A percentile compares a stretch with the other conserved stretches of the same genome.
Evolutionary conservation across 2,888 invertebrate species (phyloP).

Genomic region (Drosophila conformis): DNA sequence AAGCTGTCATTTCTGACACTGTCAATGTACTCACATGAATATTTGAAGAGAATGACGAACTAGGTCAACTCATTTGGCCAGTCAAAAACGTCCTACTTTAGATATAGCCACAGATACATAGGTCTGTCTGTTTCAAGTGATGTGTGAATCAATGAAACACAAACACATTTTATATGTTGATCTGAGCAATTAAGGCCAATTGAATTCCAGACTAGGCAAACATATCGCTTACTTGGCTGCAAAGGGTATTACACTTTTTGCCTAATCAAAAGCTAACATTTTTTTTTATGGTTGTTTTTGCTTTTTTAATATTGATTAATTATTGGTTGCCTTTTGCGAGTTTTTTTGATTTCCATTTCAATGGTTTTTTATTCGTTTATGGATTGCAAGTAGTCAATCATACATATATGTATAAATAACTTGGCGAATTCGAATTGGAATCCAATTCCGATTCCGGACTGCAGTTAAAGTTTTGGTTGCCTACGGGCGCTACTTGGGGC

Average conservation of each 20-base stretch:
- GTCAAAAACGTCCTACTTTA: neutral
- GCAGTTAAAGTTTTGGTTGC: slow-evolving; percentile 11
- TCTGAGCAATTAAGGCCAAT: neutral
- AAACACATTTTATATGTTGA: neutral
- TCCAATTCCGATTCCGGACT: slow-evolving; percentile 45
- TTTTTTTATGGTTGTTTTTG: slow-evolving; percentile 8
- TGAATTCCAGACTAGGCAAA: neutral
- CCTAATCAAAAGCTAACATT: neutral
- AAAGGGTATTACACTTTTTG: slow-evolving; percentile 11
- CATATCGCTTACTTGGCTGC: neutral
- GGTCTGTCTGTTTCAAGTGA: neutral
- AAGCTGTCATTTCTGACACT: slow-evolving; percentile 1
- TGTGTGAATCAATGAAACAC: neutral
- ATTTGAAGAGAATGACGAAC: neutral
- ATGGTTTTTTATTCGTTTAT: slow-evolving; percentile 45
- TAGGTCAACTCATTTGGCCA: neutral
- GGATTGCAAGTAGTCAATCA: slow-evolving; percentile 12
- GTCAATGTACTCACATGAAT: neutral
- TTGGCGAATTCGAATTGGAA: slow-evolving; percentile 26
- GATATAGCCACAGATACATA: neutral
- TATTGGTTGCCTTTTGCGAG: slow-evolving; percentile 39
- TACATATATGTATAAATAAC: slow-evolving; percentile 23
- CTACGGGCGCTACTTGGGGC: slow-evolving; percentile 36
- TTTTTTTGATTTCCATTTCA: slow-evolving; percentile 63
- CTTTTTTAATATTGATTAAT: slow-evolving; percentile 39